Evolutionary conservation across 2,113 vertebrate species (phyloP), one percentile per base, ranked within the genome.

Genomic region (Camelus bactrianus): DNA sequence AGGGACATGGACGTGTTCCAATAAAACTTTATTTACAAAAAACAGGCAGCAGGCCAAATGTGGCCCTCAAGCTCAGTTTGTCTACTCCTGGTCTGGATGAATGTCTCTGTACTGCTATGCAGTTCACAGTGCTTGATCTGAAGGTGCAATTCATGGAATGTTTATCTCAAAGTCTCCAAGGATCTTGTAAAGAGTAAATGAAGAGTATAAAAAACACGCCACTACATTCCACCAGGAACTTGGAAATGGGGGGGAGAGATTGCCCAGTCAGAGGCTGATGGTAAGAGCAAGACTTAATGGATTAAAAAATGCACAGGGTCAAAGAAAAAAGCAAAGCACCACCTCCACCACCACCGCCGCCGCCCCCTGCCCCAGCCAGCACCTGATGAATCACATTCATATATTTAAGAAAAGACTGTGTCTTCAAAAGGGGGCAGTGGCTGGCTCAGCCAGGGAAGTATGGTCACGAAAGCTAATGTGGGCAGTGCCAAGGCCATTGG

Each of bases 21-120:
- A 96, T 91, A 93, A 97, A 95, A 85, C 56, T 96, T 95, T 96
- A 96, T 85, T 87, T 89, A 76, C 35, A 64, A 77, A 77, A 80
- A 93, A 60, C 7, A 75, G 80, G 32, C 26, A 28, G 81, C 24
- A 38, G 22, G 30, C 72, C 22, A 8, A 42, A 70, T 73, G 30
- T 35, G 16, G 7, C 12, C 79, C 4, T 6, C 11, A 5, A 32
- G 38, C 62, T 52, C 17, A 17, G 24, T 48, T 8, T 56, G 15
- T 6, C 50, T 76, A n/a, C 8, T 48, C 22, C 35, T 75, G 30
- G 4, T 86, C 30, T 22, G 2, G 17, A 94, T 15, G 20, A 56
- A 88, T 3, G 35, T 58, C 64, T 82, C 67, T 62, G 58, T 1
- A 3, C 2, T 54, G 46, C 19, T 32, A 8, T 15, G 32, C 24